phyloP scores from a whole-genome alignment of 2,113 vertebrate species.

The Percopsis transmontana region DNA sequence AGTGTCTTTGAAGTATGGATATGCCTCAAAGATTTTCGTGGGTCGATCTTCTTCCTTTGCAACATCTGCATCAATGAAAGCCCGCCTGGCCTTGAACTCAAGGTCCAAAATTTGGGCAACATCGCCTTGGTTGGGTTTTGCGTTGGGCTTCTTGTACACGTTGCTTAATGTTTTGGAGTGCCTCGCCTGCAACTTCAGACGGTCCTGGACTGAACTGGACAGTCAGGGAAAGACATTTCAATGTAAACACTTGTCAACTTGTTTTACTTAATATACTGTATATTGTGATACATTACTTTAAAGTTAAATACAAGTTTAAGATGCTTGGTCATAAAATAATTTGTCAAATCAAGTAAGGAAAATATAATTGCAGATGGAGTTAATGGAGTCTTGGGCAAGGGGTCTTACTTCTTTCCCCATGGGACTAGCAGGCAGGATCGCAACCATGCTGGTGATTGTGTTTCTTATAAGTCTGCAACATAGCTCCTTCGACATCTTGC shows the following conservation, averaged over 20 bases:
- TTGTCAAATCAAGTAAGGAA: background rate
- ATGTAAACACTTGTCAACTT: background rate
- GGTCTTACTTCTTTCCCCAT: background rate
- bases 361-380: no score
- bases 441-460: background rate
- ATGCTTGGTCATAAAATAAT: no score
- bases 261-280: no score
- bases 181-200: conserved; percentile 12
- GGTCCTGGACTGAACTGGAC: background rate
- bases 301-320: no score
- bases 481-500: background rate
- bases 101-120: conserved; percentile 29
- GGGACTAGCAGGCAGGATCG: background rate
- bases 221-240: background rate
- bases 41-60: conserved; percentile 16
- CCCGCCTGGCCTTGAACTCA: conserved; percentile 21
- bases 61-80: conserved; percentile 19
- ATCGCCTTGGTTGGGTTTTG: conserved; percentile 20
- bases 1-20: conserved; percentile 21
- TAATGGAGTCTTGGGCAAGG: background rate
- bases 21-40: conserved; percentile 24
- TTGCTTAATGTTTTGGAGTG: conserved; percentile 22
- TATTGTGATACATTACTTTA: no score
- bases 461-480: background rate
- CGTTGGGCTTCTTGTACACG: conserved; percentile 7